phyloP scores from a whole-genome alignment of 1,140 invertebrate genomes.

The Philopotamus ludificatus region DNA sequence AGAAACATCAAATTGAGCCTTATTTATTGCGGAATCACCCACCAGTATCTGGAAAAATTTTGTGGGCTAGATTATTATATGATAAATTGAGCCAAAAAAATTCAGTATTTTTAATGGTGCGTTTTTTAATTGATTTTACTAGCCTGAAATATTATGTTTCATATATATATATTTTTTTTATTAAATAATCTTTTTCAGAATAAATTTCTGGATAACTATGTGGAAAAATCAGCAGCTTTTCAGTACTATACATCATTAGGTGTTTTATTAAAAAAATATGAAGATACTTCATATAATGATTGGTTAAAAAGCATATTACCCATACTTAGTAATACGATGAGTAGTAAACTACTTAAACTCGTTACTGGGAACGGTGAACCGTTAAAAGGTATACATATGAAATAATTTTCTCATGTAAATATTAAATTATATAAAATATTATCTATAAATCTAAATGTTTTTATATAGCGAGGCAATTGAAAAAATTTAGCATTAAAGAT shows the following conservation, averaged over 20 bases:
- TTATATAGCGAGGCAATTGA: no score
- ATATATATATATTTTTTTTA: no score
- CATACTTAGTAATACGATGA: constrained; percentile 62
- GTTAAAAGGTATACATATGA: no score
- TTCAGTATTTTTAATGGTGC: no score
- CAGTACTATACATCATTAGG: constrained; percentile 72
- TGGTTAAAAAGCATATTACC: constrained; percentile 61
- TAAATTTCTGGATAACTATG: constrained; percentile 70
- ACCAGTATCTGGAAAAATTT: constrained; percentile 75
- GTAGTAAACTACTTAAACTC: constrained; percentile 65
- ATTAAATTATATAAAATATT: no score
- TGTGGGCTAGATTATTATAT: constrained; percentile 78
- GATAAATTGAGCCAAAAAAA: constrained; percentile 74
- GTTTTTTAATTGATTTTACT: no score
- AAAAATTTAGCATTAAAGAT: no score
- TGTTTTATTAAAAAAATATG: constrained; percentile 73
- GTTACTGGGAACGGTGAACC: constrained; percentile 32
- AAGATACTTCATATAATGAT: constrained; percentile 65
- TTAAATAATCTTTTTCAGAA: no score
- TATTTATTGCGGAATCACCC: constrained; percentile 76
- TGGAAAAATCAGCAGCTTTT: constrained; percentile 72
- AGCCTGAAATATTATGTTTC: no score
- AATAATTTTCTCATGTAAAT: no score
- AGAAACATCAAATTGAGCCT: constrained; percentile 70
- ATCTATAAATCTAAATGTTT: no score